Evolutionary conservation across 2,888 invertebrate genomes (phyloP), one percentile per base, ranked within the genome.

Genomic region (Galeopsomyia nigrocyanea): DNA sequence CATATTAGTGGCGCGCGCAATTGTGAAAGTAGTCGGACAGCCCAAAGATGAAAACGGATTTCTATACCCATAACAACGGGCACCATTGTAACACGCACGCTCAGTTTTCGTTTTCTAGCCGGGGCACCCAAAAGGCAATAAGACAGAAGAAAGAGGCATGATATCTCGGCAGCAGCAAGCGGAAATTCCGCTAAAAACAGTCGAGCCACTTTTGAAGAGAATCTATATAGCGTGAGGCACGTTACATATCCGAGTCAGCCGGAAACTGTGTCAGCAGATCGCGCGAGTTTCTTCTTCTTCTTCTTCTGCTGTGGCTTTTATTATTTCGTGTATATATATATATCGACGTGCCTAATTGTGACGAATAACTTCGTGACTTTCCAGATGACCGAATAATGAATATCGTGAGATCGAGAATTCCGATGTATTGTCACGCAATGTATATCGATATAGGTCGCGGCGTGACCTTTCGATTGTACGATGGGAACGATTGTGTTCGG

Each of bases 351-450:
- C 17, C 22, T 22, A 21, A 56, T 39, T 39, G 7, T 39, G 17
- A 58, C 17, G 53, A 61, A 60, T 68, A 49, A 50, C 60, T 50
- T 68, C 68, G 68, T 60, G 68, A 68, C 68, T 68, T 60, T 68
- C 68, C 57, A 68, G 7, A 39, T 39, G 39, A 39, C 46, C 60
- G 39, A 26, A 26, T 47, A 26, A 26, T 26, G 26, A 26, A 47
- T 17, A 16, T 63, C 31, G 26, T 13, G 51, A 26, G 53, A 53
- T 47, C 16, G 9, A 49, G 13, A 49, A 66, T 66, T 66, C 66
- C 66, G 13, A 50, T 58, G 66, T 16, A 66, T 66, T 66, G 66
- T 66, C 66, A 66, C 55, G 39, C 7, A 39, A 7, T 39, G 7
- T 39, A 39, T 26, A 26, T 3, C 2, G 26, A 26, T 66, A 57